A percentile compares a stretch with the other conserved stretches of the same genome.
Evolutionary conservation across 2,797 vertebrate species (phyloP).

Genomic region (Trematomus bernacchii): DNA sequence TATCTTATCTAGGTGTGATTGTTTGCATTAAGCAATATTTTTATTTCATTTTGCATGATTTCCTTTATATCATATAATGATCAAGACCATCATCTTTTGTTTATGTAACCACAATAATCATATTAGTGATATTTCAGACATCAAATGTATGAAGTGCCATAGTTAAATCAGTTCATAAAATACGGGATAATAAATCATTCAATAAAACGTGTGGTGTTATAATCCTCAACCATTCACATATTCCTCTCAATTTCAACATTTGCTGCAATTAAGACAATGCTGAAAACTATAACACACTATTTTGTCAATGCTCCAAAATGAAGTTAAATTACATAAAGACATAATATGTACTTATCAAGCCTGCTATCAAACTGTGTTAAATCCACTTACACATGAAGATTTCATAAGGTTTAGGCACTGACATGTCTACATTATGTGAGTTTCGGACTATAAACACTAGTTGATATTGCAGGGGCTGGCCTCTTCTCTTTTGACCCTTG

Average conservation of each 20-base stretch:
- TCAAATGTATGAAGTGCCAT: slow-evolving; percentile 7
- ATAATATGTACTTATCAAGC: background rate
- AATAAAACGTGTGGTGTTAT: slow-evolving; percentile 33
- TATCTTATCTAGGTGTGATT: slow-evolving; percentile 49
- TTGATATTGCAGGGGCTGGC: slow-evolving; percentile 89
- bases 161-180: slow-evolving; percentile 29
- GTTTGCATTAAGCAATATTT: slow-evolving; percentile 47
- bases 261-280: slow-evolving; percentile 21
- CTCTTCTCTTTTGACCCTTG: slow-evolving; percentile 87
- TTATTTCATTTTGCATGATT: slow-evolving; percentile 32
- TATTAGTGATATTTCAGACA: background rate
- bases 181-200: slow-evolving; percentile 12
- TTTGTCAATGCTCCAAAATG: slow-evolving; percentile 13
- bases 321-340: slow-evolving; percentile 14
- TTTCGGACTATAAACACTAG: slow-evolving; percentile 64
- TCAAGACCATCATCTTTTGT: slow-evolving; percentile 4
- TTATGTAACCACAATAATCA: slow-evolving; percentile 1
- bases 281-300: slow-evolving; percentile 5
- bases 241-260: slow-evolving; percentile 16
- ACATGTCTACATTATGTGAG: background rate
- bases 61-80: slow-evolving; percentile 16
- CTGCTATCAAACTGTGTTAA: background rate
- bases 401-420: slow-evolving; percentile 14
- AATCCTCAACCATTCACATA: slow-evolving; percentile 5
- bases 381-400: background rate